phyloP scores from a whole-genome alignment of 2,797 vertebrate genomes.

The Buphagus erythrorhynchus region DNA sequence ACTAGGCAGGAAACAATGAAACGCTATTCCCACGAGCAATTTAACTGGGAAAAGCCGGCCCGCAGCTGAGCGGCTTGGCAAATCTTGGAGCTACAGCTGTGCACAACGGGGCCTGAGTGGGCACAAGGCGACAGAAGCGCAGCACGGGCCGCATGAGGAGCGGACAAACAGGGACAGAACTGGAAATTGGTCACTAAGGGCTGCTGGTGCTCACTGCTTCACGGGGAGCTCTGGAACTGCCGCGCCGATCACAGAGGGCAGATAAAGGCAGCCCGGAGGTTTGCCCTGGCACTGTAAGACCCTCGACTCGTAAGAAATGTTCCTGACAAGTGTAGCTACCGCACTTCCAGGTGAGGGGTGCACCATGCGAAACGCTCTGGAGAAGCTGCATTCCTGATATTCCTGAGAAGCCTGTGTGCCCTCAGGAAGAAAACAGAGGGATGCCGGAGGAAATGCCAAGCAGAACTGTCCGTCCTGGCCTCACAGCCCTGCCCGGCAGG shows the following conservation, averaged over 20 bases:
- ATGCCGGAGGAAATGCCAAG: background rate
- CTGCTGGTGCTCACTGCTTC: rapidly evolving
- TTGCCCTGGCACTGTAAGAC: rapidly evolving
- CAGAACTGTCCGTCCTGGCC: background rate
- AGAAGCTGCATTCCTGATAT: background rate
- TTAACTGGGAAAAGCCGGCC: background rate
- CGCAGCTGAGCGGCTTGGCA: background rate
- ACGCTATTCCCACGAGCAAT: background rate
- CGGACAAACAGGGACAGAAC: rapidly evolving
- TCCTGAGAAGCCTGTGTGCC: background rate
- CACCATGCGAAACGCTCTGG: rapidly evolving
- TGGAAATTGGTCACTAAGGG: no score
- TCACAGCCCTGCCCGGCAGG: rapidly evolving
- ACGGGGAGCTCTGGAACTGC: rapidly evolving
- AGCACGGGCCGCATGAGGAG: rapidly evolving
- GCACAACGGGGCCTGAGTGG: rapidly evolving
- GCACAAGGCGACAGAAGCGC: background rate
- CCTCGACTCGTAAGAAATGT: rapidly evolving
- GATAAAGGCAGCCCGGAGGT: background rate
- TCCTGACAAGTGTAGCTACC: rapidly evolving
- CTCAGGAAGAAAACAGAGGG: rapidly evolving
- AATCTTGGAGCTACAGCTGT: rapidly evolving
- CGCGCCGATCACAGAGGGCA: background rate
- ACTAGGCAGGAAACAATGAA: background rate
- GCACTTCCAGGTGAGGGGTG: background rate